phyloP scores from a whole-genome alignment of 1,140 invertebrate species.

The Parapsyche elsis region DNA sequence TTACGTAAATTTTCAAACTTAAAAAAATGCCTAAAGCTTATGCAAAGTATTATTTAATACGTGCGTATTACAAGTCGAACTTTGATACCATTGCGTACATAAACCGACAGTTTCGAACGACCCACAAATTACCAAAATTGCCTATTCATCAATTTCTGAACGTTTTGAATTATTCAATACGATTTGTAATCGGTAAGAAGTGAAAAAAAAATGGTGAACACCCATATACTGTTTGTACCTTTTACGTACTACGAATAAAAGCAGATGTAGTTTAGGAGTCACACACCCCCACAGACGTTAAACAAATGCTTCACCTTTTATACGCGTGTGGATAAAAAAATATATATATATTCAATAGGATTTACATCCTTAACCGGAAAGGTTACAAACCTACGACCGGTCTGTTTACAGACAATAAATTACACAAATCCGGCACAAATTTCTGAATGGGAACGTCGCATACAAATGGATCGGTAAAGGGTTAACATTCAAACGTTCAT shows the following conservation, averaged over 20 bases:
- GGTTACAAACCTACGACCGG: constrained; percentile 28
- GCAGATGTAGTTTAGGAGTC: background rate
- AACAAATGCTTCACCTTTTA: constrained; percentile 1
- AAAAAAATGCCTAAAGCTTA: too few relatives aligned
- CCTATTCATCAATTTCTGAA: constrained; percentile 5
- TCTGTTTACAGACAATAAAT: constrained; percentile 38
- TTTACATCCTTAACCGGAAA: constrained; percentile 25
- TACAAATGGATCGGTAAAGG: background rate
- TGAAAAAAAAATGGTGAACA: too few relatives aligned
- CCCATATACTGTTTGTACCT: background rate
- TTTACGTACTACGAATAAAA: background rate
- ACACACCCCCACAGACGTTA: background rate
- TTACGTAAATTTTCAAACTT: too few relatives aligned
- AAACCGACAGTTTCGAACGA: background rate
- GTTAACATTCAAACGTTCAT: constrained; percentile 2
- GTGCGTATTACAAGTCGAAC: too few relatives aligned
- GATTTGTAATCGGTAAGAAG: background rate
- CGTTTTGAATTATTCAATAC: constrained; percentile 15
- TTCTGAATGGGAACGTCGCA: constrained; percentile 26
- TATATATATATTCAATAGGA: background rate
- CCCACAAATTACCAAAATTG: constrained; percentile 23
- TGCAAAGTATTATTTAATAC: too few relatives aligned
- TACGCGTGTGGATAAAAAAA: background rate
- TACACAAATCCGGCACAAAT: constrained; percentile 25
- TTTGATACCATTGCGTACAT: background rate